Evolutionary conservation across 2,797 vertebrate species (phyloP).

Genomic region (Hirundo rustica): DNA sequence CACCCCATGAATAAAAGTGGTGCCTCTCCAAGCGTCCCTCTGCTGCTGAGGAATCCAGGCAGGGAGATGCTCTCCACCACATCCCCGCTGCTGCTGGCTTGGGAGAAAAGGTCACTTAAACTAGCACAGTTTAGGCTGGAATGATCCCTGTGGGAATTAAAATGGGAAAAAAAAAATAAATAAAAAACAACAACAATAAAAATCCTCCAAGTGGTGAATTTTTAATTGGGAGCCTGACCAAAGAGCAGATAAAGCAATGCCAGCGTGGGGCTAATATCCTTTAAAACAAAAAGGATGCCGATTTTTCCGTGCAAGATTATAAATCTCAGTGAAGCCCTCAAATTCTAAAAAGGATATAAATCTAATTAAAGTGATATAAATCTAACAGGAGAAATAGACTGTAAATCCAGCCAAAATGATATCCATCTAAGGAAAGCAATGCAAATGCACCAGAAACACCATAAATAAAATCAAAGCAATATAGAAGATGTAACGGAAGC

Average conservation of each 20-base stretch:
- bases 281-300: conserved; percentile 15
- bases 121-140: neutral
- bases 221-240: neutral
- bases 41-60: neutral
- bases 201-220: neutral
- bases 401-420: conserved; percentile 66
- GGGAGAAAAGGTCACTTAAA: neutral
- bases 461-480: conserved; percentile 60
- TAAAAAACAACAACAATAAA: too few species aligned
- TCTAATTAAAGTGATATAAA: conserved; percentile 75
- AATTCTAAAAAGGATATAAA: conserved; percentile 68
- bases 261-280: neutral
- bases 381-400: conserved; percentile 52
- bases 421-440: conserved; percentile 59
- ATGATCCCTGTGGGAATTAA: neutral
- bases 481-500: conserved; percentile 10
- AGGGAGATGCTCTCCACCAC: neutral
- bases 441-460: conserved; percentile 54
- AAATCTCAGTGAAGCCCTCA: conserved; percentile 58
- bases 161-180: accelerated
- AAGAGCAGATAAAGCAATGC: neutral
- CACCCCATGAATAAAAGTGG: accelerated
- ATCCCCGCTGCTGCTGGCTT: neutral
- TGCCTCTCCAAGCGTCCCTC: neutral
- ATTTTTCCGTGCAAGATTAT: neutral